Base-by-base conservation (phyloP, 2,113 vertebrate genomes). In the Pandion haliaetus region DNA sequence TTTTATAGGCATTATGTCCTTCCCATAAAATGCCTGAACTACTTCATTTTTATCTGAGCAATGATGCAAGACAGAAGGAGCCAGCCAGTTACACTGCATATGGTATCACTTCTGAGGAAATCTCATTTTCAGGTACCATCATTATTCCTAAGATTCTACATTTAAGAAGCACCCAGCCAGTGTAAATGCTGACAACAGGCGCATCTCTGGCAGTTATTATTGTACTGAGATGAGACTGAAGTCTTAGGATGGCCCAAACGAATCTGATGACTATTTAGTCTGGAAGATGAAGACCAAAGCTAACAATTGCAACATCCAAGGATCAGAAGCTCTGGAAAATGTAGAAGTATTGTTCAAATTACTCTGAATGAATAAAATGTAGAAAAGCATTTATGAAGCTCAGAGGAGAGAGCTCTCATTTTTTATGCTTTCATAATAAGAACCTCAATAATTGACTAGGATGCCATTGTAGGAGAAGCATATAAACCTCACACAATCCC, bases 1-100 rank as follows among this genome's bases (percentile, higher is more conserved):
- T n/a, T n/a, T n/a, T n/a, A n/a, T n/a, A n/a, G n/a, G n/a, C n/a
- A n/a, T n/a, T n/a, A n/a, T n/a, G 52, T 94, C 47, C 69, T 97
- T 74, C 77, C 87, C 42, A 88, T 96, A 96, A 98, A 98, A 96
- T 85, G 50, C 67, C 52, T 90, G 63, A 97, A 86, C 42, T 71
- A 58, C 61, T 86, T 97, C 77, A 92, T 97, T 98, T 97, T 98
- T 95, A 91, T 95, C 87, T 88, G 80, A 90, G 83, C 93, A 96
- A 73, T 89, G 80, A 96, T 93, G 95, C 62, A 96, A 96, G 86
- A 96, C 86, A 86, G 85, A 95, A 69, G 74, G 57, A 57, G 10
- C 25, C 29, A 8, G 58, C 45, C 78, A 91, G 79, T 82, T 90
- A 83, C 44, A 59, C 7, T 8, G 42, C 49, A 90, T 79, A 93